Conservation (phyloP, 23 tunicate genomes). For the Trididemnum clinides region DNA sequence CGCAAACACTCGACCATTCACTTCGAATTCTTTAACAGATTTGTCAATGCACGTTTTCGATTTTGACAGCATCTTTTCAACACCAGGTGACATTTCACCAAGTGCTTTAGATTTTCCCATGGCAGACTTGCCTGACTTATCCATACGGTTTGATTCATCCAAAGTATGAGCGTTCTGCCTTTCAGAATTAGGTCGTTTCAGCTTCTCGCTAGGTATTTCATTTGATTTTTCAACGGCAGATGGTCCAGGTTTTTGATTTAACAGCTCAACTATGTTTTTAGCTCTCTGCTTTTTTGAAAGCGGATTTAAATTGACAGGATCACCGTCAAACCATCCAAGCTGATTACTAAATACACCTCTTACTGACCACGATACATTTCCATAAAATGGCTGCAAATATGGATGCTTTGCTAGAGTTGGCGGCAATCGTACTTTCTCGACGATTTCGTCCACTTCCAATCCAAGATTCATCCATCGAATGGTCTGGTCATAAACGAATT, state of each 20-base stretch:
- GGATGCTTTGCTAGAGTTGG: conserved; percentile 58
- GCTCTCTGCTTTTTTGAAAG: conserved; percentile 40
- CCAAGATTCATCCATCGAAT: conserved; percentile 46
- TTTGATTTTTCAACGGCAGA: conserved; percentile 19
- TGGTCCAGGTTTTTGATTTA: not conserved
- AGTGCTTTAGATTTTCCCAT: too few species aligned
- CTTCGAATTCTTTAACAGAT: not conserved
- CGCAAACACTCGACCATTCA: not conserved
- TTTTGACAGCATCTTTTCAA: conserved; percentile 41
- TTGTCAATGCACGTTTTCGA: conserved; percentile 29
- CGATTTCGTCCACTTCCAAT: conserved; percentile 62
- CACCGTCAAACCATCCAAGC: conserved; percentile 84
- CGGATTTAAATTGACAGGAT: conserved; percentile 64
- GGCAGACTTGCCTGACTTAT: too few species aligned
- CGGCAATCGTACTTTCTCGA: conserved; percentile 62
- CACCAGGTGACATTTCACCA: not conserved
- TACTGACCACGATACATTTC: conserved; percentile 86
- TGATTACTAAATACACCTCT: conserved; percentile 52
- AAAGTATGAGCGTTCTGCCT: too few species aligned
- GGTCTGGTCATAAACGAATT: conserved; percentile 86
- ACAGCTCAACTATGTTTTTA: not conserved
- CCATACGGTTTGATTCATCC: too few species aligned
- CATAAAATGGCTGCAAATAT: conserved; percentile 69
- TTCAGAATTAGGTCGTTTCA: too few species aligned
- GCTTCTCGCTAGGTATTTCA: too few species aligned